These are phyloP conservation scores for Vanacampus margaritifer DNA, from an alignment of 2,113 vertebrate species.

Conservation along the genomic window DNA sequence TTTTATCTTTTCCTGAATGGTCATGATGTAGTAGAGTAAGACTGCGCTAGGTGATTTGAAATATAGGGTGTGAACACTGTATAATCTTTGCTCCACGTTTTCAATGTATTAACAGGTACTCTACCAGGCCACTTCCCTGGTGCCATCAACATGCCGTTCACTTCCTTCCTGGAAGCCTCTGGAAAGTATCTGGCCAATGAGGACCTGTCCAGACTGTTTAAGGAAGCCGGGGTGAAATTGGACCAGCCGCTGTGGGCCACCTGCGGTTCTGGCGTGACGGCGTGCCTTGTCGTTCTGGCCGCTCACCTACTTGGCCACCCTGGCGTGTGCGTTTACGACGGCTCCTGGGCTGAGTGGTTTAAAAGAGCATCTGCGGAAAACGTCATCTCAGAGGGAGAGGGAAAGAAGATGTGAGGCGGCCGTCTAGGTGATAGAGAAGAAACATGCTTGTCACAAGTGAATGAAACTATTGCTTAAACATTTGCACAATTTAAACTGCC, in stretches of 20 bases:
- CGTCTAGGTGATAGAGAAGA: background rate
- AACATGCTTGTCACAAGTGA: background rate
- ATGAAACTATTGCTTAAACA: background rate
- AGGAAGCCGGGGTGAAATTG: conserved; percentile 76
- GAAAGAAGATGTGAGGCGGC: conserved; percentile 71
- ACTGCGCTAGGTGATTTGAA: background rate
- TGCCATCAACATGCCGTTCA: conserved; percentile 85
- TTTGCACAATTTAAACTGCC: background rate
- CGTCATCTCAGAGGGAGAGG: conserved; percentile 82
- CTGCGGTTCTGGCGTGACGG: conserved; percentile 90
- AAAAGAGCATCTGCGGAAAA: conserved; percentile 79
- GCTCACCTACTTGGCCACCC: conserved; percentile 85
- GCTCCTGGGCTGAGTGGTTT: conserved; percentile 94
- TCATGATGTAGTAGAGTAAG: too few relatives aligned
- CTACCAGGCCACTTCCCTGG: conserved; percentile 88
- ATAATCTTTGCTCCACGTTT: background rate
- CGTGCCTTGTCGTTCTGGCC: conserved; percentile 84
- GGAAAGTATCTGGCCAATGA: conserved; percentile 79
- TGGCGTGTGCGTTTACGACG: conserved; percentile 81
- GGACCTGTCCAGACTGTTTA: conserved; percentile 77
- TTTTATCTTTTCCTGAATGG: too few relatives aligned
- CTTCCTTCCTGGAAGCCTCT: conserved; percentile 76
- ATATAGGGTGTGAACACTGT: too few relatives aligned
- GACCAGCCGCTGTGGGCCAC: conserved; percentile 77
- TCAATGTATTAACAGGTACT: conserved; percentile 65